Base-by-base conservation (phyloP, 2,888 invertebrate species). In the Anthrax anthrax region DNA sequence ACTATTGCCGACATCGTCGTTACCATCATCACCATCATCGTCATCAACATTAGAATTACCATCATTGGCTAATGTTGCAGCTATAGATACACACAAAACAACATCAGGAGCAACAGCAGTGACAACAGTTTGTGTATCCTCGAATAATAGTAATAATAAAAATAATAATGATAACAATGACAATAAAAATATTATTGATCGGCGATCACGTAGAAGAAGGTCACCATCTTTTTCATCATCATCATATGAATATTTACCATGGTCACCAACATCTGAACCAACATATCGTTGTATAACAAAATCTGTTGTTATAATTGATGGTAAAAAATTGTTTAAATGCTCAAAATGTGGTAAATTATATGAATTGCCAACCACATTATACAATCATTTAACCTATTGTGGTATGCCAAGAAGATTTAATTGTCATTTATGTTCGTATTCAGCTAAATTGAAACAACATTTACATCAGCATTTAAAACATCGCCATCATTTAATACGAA, bases 361-460 rank as follows among this genome's bases (percentile, higher is more conserved):
- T 29, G n/a, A 44, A 17, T 29, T 49, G 16, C 17, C 49, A 3
- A 44, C 49, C 5, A 49, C 47, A 5, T 44, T 49, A n/a, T 45
- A 49, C 36, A 49, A 49, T 43, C 49, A 49, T 42, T 39, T 47
- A 18, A 44, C 44, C 14, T 47, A 49, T 49, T 49, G 49, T 29
- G 47, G 49, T 13, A 49, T 47, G 19, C 49, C 49, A 17, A 27
- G 49, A 39, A 38, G 39, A 36, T 49, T 47, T 39, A 41, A 42
- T 18, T 49, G 49, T 16, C 47, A 49, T 42, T 40, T 43, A 29
- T 49, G 49, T 18, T 42, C 49, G 13, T 49, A 49, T 44, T 42
- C 42, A 29, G 49, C 49, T 8, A 49, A 49, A 36, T 44, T 49
- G 39, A 49, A 49, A 32, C 49, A 49, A 44, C 49, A 49, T 43